Evolutionary conservation across 2,797 vertebrate genomes (phyloP), one percentile per base, ranked within the genome.

Genomic region (Brotula barbata): DNA sequence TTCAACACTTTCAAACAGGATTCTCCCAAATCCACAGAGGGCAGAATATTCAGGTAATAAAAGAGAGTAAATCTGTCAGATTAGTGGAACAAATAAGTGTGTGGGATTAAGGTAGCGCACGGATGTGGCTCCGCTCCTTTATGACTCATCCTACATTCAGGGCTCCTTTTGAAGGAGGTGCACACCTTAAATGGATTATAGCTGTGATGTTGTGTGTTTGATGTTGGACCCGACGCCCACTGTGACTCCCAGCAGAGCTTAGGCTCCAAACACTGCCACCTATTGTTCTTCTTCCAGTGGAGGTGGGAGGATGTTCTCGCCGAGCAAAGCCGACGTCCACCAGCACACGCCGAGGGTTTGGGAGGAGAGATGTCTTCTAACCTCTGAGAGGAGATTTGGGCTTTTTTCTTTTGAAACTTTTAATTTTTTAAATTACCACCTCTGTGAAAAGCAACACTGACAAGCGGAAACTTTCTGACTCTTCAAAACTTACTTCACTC

Each of bases 131-230:
- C 81, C 80, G n/a, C 77, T 64, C 70, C 83, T 81, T 83, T 85
- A 86, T 87, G 87, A 81, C 83, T 85, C 82, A 80, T 87, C 57
- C 81, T 56, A 75, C 75, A 86, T 84, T 79, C 64, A 85, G 57
- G 63, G 62, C 68, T 59, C 63, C 64, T 82, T 77, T 82, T 71
- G 72, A 73, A 80, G 72, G 78, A 80, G 73, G 80, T 64, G 68
- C 66, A 64, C 75, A 80, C 81, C 75, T 36, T 89, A 88, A 90
- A 78, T 84, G 85, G 86, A 88, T 88, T 88, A 89, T 87, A 85
- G 72, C 62, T 82, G 81, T 82, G 54, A 73, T 47, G 64, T 68
- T 48, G 48, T 16, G 71, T 83, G 45, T 88, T 89, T 89, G 87
- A 88, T 88, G 85, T 84, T 78, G 62, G 58, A 84, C 80, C 83